Conservation (phyloP, 1,140 invertebrate genomes). For the Platyscapa corneri region DNA sequence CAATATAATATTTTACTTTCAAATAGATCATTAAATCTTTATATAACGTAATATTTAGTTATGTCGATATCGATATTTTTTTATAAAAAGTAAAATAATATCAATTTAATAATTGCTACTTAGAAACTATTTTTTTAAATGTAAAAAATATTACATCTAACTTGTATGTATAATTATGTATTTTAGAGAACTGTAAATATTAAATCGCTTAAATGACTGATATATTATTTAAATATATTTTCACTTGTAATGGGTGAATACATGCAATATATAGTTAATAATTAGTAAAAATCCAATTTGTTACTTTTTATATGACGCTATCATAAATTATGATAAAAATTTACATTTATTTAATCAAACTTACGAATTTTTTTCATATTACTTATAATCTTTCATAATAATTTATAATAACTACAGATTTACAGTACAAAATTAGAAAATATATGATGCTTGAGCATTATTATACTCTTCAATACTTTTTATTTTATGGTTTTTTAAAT, state of each 20-base stretch:
- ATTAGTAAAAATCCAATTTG: background rate
- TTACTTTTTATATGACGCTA: background rate
- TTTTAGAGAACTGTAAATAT: background rate
- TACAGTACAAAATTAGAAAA: background rate
- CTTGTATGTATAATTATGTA: no score
- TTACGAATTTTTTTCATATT: no score
- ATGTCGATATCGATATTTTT: background rate
- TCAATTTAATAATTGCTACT: background rate
- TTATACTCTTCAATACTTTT: no score
- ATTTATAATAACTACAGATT: background rate
- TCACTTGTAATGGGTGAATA: background rate
- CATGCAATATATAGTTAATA: background rate
- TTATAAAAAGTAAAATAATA: background rate
- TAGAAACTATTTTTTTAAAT: no score
- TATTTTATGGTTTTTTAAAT: no score
- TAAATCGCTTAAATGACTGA: conserved; percentile 16
- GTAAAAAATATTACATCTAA: no score
- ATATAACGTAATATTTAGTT: background rate
- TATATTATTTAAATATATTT: background rate
- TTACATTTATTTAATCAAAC: no score
- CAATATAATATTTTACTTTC: background rate
- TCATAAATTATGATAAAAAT: no score
- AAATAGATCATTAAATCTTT: background rate
- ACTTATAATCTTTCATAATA: no score
- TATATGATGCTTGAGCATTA: background rate